These are phyloP conservation scores for Perizoma affinitatum DNA, from an alignment of 2,888 invertebrate species.

Conservation along the genomic window DNA sequence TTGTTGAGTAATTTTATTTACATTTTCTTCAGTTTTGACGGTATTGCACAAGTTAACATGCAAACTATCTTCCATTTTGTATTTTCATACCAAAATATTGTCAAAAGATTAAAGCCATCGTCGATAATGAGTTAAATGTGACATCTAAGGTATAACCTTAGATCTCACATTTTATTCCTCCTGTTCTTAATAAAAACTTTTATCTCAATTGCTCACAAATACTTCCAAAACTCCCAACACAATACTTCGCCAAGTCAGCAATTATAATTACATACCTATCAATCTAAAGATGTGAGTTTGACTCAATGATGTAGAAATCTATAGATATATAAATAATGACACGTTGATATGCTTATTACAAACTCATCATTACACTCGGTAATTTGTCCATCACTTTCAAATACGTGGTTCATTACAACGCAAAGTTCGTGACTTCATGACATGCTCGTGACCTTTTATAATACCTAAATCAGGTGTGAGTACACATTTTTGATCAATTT, in stretches of 20 bases:
- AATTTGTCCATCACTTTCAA: slow-evolving; percentile 23
- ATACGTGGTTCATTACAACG: slow-evolving; percentile 33
- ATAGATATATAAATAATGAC: background rate
- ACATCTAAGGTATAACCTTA: no score
- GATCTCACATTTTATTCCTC: no score
- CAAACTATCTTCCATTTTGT: no score
- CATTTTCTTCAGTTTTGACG: no score
- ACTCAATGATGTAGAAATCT: slow-evolving; percentile 21
- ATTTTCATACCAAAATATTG: no score
- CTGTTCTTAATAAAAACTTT: no score
- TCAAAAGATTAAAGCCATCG: no score
- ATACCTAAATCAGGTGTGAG: background rate
- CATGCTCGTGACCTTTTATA: slow-evolving; percentile 49
- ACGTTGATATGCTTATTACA: slow-evolving; percentile 14
- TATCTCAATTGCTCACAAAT: background rate
- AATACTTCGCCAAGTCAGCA: slow-evolving; percentile 6
- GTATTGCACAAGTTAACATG: no score
- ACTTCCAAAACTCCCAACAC: slow-evolving; percentile 8
- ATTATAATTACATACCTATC: slow-evolving; percentile 11
- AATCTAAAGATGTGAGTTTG: background rate
- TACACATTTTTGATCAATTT: background rate
- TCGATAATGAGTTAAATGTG: no score
- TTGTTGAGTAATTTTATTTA: no score
- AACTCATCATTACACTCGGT: slow-evolving; percentile 15
- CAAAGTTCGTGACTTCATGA: slow-evolving; percentile 45